A percentile compares a stretch with the other conserved stretches of the same genome.
These are phyloP conservation scores for Australoheros scitulus DNA, from an alignment of 2,113 vertebrate genomes.

Conservation along the genomic window DNA sequence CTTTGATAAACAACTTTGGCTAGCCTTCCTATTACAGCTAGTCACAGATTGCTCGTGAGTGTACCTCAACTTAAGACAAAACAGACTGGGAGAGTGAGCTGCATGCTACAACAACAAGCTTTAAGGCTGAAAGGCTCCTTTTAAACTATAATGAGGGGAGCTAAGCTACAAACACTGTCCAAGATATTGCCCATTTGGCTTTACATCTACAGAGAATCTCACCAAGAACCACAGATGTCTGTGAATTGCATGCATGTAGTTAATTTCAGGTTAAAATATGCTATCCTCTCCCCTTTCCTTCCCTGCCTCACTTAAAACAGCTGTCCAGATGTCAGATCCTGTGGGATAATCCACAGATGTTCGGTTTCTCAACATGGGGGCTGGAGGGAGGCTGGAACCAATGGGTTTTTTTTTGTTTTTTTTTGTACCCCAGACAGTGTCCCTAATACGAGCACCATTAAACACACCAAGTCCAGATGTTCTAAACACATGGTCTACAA, in stretches of 20 bases:
- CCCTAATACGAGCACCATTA: constrained; percentile 54
- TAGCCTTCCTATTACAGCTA: background rate
- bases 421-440: constrained; percentile 31
- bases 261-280: constrained; percentile 43
- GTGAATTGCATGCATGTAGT: constrained; percentile 6
- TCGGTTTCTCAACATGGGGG: constrained; percentile 18
- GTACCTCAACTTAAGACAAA: constrained; percentile 2
- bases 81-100: background rate
- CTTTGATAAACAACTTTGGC: constrained; percentile 26
- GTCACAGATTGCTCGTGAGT: background rate
- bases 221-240: constrained; percentile 11
- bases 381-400: constrained; percentile 22
- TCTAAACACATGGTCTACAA: constrained; percentile 37
- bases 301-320: constrained; percentile 27
- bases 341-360: constrained; percentile 55
- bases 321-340: constrained; percentile 51
- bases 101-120: background rate
- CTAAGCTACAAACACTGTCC: background rate
- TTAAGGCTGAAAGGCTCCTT: constrained; percentile 16
- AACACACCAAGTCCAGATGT: constrained; percentile 51
- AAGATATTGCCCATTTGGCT: constrained; percentile 9
- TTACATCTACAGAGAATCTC: background rate
- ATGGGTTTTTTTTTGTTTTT: constrained; percentile 26
- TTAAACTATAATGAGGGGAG: constrained; percentile 18
- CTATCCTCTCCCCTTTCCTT: background rate